A percentile compares a stretch with the other conserved stretches of the same genome.
Evolutionary conservation across 2,113 vertebrate genomes (phyloP).

Genomic region (Anoura caudifer): DNA sequence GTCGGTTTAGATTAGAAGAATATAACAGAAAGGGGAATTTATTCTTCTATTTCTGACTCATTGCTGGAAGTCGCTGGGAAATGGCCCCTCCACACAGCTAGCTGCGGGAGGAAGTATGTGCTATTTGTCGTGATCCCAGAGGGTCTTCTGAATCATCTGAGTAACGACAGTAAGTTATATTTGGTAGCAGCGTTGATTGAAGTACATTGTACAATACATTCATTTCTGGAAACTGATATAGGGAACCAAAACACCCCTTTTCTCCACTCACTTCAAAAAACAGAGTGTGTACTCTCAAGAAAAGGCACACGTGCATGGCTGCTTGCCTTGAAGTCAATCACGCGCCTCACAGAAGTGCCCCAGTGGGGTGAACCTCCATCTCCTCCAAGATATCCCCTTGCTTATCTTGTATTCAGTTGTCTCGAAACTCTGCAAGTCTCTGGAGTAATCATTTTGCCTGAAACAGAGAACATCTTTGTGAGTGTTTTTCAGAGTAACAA

Average conservation of each 20-base stretch:
- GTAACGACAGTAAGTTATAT: constrained; percentile 17
- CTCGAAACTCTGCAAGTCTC: constrained; percentile 29
- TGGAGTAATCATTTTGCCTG: neutral
- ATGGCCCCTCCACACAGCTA: neutral
- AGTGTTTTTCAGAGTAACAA: constrained; percentile 18
- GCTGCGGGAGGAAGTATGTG: neutral
- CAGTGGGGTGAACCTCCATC: neutral
- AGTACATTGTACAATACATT: constrained; percentile 16
- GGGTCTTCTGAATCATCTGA: constrained; percentile 38
- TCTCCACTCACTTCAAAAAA: constrained; percentile 37
- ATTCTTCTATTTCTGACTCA: constrained; percentile 32
- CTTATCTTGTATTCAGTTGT: constrained; percentile 22
- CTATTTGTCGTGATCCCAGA: constrained; percentile 42
- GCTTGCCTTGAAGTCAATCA: constrained; percentile 52
- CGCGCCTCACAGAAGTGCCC: neutral
- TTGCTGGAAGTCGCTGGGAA: neutral
- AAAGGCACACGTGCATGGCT: neutral
- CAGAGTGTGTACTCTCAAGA: constrained; percentile 43
- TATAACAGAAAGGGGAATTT: neutral
- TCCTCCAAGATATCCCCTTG: constrained; percentile 44
- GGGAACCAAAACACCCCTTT: constrained; percentile 13
- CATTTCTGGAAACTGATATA: constrained; percentile 63
- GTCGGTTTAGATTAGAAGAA: neutral
- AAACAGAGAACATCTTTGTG: constrained; percentile 59
- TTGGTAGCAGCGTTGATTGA: neutral